phyloP scores from a whole-genome alignment of 2,113 vertebrate species.

The Ochotona princeps region DNA sequence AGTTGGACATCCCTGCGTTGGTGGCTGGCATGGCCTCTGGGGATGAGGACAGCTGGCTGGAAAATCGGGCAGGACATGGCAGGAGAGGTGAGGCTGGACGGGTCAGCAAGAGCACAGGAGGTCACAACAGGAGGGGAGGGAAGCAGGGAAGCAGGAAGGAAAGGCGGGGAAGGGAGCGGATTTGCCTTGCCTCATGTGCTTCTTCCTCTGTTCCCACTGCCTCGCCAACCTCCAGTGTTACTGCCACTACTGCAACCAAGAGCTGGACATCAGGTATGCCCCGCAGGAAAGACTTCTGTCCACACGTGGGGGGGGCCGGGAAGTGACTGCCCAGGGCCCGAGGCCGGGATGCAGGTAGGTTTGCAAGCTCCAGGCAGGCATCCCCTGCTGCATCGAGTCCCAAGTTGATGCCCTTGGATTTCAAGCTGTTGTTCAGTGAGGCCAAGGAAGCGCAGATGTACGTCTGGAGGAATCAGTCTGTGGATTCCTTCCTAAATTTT shows the following conservation, averaged over 20 bases:
- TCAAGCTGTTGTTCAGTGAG: neutral
- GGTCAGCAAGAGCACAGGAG: neutral
- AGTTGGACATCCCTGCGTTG: neutral
- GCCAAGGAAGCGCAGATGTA: accelerated
- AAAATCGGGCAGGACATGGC: neutral
- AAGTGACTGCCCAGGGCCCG: neutral
- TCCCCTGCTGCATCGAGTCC: neutral
- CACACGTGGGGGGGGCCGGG: accelerated
- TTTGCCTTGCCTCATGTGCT: accelerated
- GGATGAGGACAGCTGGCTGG: neutral
- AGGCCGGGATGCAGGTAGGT: neutral
- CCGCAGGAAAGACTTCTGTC: accelerated
- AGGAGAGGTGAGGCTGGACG: neutral
- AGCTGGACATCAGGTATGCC: constrained; percentile 16
- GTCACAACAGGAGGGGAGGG: neutral
- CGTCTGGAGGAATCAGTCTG: neutral
- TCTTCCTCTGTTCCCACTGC: neutral
- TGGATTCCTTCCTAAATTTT: neutral
- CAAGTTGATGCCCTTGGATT: neutral
- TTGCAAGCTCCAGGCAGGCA: too few relatives aligned
- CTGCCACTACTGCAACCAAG: constrained; percentile 51
- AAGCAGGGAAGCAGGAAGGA: too few relatives aligned
- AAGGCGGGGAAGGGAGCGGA: accelerated
- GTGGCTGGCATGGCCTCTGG: accelerated
- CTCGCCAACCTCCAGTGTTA: constrained; percentile 50